Base-by-base conservation (phyloP, 2,113 vertebrate species). In the Nettapus auritus region DNA sequence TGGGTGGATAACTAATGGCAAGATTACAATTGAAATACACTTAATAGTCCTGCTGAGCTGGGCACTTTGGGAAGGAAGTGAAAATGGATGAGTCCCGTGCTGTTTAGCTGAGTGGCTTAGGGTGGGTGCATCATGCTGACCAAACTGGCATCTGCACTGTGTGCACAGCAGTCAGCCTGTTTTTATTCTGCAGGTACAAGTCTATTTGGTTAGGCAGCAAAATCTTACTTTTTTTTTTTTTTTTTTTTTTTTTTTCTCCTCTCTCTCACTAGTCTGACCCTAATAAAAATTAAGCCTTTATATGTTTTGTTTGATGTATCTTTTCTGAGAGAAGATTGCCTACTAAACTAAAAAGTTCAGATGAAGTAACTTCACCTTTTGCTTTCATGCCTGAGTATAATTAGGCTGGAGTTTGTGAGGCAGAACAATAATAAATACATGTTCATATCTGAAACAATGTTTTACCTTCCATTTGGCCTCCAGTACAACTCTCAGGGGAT, bases 41-140 rank as follows among this genome's bases (percentile, higher is more conserved):
- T 50, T 95, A 82, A 78, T 85, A 89, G 85, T 40, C 34, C 31
- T 64, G 22, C 34, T 7, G 0, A 91, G 36, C 50, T 53, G n/a
- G 29, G 14, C 66, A 36, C 26, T 87, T 94, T 48, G 13, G 33
- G 66, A 75, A 92, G 26, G 64, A 74, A 89, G 46, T 89, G 63
- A 52, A 64, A 94, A 89, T 95, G 96, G 81, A 48, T 69, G 89
- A 63, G 46, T 75, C 8, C 9, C 60, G 63, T 86, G 42, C 85
- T 74, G 74, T 89, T 84, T 80, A 53, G 6, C 87, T 89, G 90
- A 83, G 68, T 82, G 87, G 64, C 2, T 40, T n/a, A 33, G 70
- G 60, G 62, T 90, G 70, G 60, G 62, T 90, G 56, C 50, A 59
- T 46, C 81, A 46, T 3, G 46, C 76, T 77, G 92, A 26, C 38